Base-by-base conservation (phyloP, 2,888 invertebrate species). In the Geotrupes spiniger region DNA sequence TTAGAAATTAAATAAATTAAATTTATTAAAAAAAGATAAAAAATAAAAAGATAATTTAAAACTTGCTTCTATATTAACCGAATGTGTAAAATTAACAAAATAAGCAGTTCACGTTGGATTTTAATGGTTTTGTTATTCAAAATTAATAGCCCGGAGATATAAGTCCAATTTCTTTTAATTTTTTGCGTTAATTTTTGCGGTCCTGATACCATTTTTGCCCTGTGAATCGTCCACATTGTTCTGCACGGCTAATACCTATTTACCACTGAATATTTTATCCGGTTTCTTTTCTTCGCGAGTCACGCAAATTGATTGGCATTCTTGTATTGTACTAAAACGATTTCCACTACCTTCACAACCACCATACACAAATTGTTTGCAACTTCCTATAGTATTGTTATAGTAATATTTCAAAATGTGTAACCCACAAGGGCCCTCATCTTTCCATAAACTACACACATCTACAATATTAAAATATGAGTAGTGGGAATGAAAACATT, bases 261-360 rank as follows among this genome's bases (percentile, higher is more conserved):
- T 61, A 72, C 72, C 69, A 50, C 62, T 62, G 29, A 59, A 63
- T 25, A 69, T 64, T 33, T 46, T 42, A 46, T 64, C 64, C 1
- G 68, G 66, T 49, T 61, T 65, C 59, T 81, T 76, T 60, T 83
- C 84, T 58, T 80, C 79, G 37, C 75, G 78, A 45, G 76, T 76
- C 48, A 82, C 68, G 70, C 92, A 92, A 61, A 86, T 74, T 2
- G 81, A 77, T 66, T 86, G 80, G 66, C 92, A 92, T 66, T 90
- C 89, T 17, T 80, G 77, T n/a, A 75, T 67, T 6, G 80, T 80
- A 48, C 83, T 83, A 74, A 94, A 94, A 43, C 90, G 77, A 71
- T 94, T 94, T 41, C 87, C 85, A 60, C 89, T 90, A 25, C 93
- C 93, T 27, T 76, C 80, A 67, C 93, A 94, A 48, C 93, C 93